Evolutionary conservation across 2,113 vertebrate species (phyloP), one percentile per base, ranked within the genome.

Genomic region (Nerophis ophidion): DNA sequence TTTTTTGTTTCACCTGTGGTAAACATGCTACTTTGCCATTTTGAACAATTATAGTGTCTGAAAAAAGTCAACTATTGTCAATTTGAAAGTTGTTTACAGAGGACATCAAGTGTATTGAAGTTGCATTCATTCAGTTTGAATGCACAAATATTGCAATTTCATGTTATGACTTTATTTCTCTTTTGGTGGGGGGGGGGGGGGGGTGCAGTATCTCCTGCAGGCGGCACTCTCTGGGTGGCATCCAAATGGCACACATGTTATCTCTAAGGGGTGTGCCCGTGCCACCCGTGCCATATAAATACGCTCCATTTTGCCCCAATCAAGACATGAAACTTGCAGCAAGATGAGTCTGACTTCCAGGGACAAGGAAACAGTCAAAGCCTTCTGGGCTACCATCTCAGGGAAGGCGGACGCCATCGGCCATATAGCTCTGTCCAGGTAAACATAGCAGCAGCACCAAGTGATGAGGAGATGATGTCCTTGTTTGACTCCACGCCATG

Each of bases 371-470:
- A 15, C 79, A 8, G 73, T 94, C 68, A 89, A 65, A 60, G 5
- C 7, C 33, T 33, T 90, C 40, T 93, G 92, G 89, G 0, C 0
- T 48, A 90, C 87, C 63, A 19, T 86, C 1, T 11, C 61, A 0
- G 0, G 9, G n/a, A 84, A 82, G 0, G 35, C 51, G 0, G 87
- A 81, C 0, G 65, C 84, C 0, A 83, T 87, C 1, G 79, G 87
- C 1, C 34, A 36, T 0, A 89, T 93, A 19, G 48, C 89, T 65
- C 74, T 94, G 59, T 59, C 81, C 36, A 94, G 93, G 93, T 93
- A 58, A 70, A 50, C 45, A 55, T 10, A 26, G 26, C 5, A 55
- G 1, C 11, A 9, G 19, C 4, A 8, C 40, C 38, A 19, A 49
- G 6, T 44, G n/a, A 10, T 1, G 13, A 47, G 1, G 13, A 47